Evolutionary conservation across 1,140 invertebrate species (phyloP).

Genomic region (Drosophila azteca): DNA sequence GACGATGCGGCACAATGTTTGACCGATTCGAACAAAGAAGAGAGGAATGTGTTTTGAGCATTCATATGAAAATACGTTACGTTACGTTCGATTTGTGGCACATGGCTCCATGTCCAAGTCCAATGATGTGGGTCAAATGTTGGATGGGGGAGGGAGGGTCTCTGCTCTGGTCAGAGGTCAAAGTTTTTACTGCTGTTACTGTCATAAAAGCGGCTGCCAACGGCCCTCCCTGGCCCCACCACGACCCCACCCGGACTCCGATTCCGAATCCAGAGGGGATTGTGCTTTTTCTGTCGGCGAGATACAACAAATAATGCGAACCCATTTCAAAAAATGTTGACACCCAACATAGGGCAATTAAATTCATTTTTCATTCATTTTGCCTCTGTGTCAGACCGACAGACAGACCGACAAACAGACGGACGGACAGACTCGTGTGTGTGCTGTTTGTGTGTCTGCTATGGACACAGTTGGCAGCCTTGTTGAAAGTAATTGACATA

Average conservation of each 20-base stretch:
- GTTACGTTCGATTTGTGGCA: slow-evolving; percentile 27
- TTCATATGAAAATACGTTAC: slow-evolving; percentile 39
- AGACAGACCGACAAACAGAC: neutral
- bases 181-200: slow-evolving; percentile 78
- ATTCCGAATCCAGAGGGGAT: neutral
- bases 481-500: slow-evolving; percentile 78
- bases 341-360: slow-evolving; percentile 81
- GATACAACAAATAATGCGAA: slow-evolving; percentile 38
- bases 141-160: neutral
- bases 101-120: neutral
- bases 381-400: no score
- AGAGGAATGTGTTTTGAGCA: slow-evolving; percentile 31
- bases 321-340: slow-evolving; percentile 81
- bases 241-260: neutral
- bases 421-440: neutral
- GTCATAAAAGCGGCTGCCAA: slow-evolving; percentile 77
- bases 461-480: slow-evolving; percentile 71
- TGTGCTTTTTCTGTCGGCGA: slow-evolving; percentile 41
- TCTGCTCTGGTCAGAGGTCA: slow-evolving; percentile 55
- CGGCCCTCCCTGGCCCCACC: slow-evolving; percentile 6
- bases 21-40: slow-evolving; percentile 42
- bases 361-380: slow-evolving; percentile 81
- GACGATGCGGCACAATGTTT: slow-evolving; percentile 10
- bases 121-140: slow-evolving; percentile 68
- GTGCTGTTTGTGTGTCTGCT: slow-evolving; percentile 5